Conservation (phyloP, 2,888 invertebrate species). For the Podotricha telesiphe region DNA sequence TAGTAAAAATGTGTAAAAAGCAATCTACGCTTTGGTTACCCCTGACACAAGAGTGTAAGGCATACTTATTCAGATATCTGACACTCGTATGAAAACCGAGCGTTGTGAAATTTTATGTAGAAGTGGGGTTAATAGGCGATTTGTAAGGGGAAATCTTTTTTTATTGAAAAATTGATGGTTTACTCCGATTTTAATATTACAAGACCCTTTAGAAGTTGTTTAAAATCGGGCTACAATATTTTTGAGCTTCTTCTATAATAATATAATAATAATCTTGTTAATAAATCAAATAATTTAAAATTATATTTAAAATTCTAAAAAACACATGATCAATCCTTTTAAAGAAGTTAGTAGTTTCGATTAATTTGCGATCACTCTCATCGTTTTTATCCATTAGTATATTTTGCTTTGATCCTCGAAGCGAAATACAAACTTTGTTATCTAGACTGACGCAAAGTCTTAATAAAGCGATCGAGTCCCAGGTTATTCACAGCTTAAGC, state of each 20-base stretch:
- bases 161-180: constrained; percentile 8
- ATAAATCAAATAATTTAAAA: too few species aligned
- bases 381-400: too few species aligned
- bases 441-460: background rate
- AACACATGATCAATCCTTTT: too few species aligned
- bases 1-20: too few species aligned
- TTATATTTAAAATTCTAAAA: too few species aligned
- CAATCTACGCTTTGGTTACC: too few species aligned
- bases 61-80: constrained; percentile 20
- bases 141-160: constrained; percentile 1
- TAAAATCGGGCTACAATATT: too few species aligned
- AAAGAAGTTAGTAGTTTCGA: too few species aligned
- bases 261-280: too few species aligned
- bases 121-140: constrained; percentile 7
- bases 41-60: constrained; percentile 4
- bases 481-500: background rate
- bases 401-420: background rate
- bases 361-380: too few species aligned
- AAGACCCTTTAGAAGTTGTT: background rate
- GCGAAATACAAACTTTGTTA: background rate
- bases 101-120: constrained; percentile 27
- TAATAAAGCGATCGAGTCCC: constrained; percentile 8
- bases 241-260: too few species aligned
- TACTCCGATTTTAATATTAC: background rate
- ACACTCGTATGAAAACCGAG: constrained; percentile 27